Conservation (phyloP, 64 coral and sea anemone genomes). For the Montipora cactus region DNA sequence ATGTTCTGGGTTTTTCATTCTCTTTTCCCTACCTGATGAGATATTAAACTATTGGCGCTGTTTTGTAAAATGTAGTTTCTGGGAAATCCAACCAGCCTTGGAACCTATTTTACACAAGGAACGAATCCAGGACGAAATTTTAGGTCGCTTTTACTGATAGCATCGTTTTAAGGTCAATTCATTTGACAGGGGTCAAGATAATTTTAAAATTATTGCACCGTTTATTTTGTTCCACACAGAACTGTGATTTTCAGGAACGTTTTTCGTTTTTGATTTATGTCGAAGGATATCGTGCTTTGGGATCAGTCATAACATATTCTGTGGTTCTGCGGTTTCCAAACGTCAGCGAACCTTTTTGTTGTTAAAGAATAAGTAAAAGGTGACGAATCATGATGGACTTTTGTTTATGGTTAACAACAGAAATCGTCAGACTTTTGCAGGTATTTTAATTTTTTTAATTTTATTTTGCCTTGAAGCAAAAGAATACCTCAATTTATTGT, state of each 20-base stretch:
- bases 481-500: too few relatives aligned
- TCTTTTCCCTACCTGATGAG: not conserved
- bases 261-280: not conserved
- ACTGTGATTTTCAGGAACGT: not conserved
- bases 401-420: too few relatives aligned
- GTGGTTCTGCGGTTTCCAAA: too few relatives aligned
- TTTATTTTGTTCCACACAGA: not conserved
- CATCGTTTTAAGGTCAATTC: not conserved
- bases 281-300: not conserved
- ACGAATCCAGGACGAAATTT: not conserved
- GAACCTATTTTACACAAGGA: not conserved
- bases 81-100: not conserved
- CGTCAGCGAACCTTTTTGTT: too few relatives aligned
- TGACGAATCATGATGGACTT: too few relatives aligned
- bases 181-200: not conserved
- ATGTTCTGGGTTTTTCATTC: slow-evolving; percentile 6
- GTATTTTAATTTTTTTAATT: too few relatives aligned
- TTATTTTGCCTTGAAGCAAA: too few relatives aligned
- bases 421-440: too few relatives aligned
- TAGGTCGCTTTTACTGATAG: not conserved
- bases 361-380: too few relatives aligned
- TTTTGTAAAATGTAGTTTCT: not conserved
- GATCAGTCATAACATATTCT: not conserved
- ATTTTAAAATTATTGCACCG: not conserved
- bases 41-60: not conserved